phyloP scores from a whole-genome alignment of 2,113 vertebrate genomes.

The Elaphurus davidianus region DNA sequence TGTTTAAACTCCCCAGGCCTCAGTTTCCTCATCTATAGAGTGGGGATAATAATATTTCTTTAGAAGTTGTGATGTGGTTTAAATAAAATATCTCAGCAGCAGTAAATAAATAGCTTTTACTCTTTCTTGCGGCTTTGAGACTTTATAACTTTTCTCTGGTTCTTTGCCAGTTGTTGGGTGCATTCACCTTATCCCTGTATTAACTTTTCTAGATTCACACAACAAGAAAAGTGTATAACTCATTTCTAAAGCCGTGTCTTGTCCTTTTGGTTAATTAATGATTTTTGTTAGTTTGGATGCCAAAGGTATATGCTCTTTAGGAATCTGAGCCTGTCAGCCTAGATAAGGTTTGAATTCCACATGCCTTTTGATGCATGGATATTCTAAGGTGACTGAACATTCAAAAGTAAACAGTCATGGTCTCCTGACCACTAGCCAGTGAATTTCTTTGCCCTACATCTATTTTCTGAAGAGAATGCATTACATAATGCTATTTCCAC shows the following conservation, averaged over 20 bases:
- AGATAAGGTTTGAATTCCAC: not conserved
- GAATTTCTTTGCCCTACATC: not conserved
- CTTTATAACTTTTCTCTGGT: not conserved
- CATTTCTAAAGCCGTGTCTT: not conserved
- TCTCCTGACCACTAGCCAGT: not conserved
- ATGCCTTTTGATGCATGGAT: not conserved
- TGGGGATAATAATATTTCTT: not conserved
- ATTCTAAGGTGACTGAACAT: not conserved
- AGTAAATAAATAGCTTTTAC: not conserved
- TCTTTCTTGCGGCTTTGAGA: not conserved
- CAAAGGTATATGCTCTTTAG: conserved; percentile 20
- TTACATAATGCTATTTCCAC: not conserved
- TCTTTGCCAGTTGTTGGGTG: not conserved
- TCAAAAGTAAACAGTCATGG: not conserved
- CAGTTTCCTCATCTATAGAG: not conserved
- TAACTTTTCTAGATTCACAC: not conserved
- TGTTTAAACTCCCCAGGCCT: not conserved
- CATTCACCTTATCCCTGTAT: not conserved
- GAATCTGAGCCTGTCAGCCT: not conserved
- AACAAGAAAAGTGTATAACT: not conserved
- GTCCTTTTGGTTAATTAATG: conserved; percentile 27
- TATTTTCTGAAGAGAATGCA: not conserved
- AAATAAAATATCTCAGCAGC: not conserved
- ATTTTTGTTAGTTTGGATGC: not conserved
- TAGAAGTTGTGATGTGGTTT: not conserved